Evolutionary conservation across 92 coral and sea anemone genomes (phyloP), one percentile per base, ranked within the genome.

Genomic region (Zoanthus gigantus): DNA sequence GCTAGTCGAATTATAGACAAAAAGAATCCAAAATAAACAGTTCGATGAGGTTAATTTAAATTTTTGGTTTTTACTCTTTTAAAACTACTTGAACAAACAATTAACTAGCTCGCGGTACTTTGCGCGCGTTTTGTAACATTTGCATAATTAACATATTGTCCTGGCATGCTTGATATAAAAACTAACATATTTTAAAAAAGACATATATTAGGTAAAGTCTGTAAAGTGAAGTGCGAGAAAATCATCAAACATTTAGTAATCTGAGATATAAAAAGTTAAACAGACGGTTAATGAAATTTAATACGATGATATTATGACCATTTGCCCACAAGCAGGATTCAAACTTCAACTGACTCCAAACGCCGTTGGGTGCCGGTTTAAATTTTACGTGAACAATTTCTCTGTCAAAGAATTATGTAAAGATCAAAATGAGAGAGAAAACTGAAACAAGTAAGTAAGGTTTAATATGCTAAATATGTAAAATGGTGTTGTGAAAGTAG

Each of bases 61-160:
- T 58, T 17, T 57, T 14, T 58, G n/a, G 6, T 17, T 17, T 17
- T 1, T 7, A 7, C 28, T 61, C 9, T 7, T 18, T 63, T 63
- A 4, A 1, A 16, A 61, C 29, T 61, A 5, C 30, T 10, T 17
- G 7, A 16, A 8, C 17, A 3, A 1, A 63, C 69, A 13, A 0
- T 32, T 58, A 60, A 32, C 83, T 50, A 37, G 4, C 75, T 42
- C 84, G 84, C 84, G 73, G 18, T 11, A 28, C 11, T 13, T 42
- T 13, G 74, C 60, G 63, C 76, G 85, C 85, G n/a, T 9, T 34
- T 79, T 61, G 85, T 66, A 67, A 66, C 42, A 81, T 81, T 81
- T 46, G 63, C 85, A 81, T 81, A 23, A 46, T 45, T 7, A 46
- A 34, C 13, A 9, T 45, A 30, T 54, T 67, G 74, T 45, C 47